Base-by-base conservation (phyloP, 2,113 vertebrate species). In the Nyctibius bracteatus region DNA sequence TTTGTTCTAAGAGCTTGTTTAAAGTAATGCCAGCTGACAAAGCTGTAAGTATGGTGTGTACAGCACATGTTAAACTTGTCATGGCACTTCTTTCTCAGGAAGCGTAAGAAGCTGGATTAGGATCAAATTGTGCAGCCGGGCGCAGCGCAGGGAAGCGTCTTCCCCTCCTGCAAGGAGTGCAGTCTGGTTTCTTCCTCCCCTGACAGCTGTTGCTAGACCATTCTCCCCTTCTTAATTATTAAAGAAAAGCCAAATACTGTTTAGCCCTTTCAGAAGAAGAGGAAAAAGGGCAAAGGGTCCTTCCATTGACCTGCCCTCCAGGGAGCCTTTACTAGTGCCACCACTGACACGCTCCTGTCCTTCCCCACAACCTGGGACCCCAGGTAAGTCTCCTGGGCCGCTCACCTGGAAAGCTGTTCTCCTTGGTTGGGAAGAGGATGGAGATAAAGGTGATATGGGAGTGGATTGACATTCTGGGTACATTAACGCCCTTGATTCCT, bases 41-140 rank as follows among this genome's bases (percentile, higher is more conserved):
- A 51, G 72, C 86, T 28, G 6, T 88, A 96, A 93, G 86, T 90
- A 80, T 74, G 95, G 87, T 81, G 87, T 8, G 18, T 74, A 47
- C 35, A 47, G 87, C 73, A 80, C 72, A 52, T 14, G 68, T 84
- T 94, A 79, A 62, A 14, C 61, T 89, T 75, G 65, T 88, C 81
- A 74, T 15, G 8, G 51, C 10, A 20, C 65, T 91, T 65, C 94
- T 86, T 95, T 87, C 95, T 93, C 94, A 90, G 97, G 81, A 92
- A 46, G 88, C 59, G 37, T 96, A 92, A 80, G 96, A 96, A 95
- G 92, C 91, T 10, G 49, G 88, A 82, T 91, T 73, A 87, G 95
- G 90, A 70, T 72, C 66, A 24, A 97, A 94, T 63, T 84, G 91
- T 86, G 72, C 92, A 63, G 90, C 78, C 12, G 14, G 91, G 35